Percentiles rank a stretch among this genome's conserved stretches.
Conservation (phyloP, 2,113 vertebrate species). For the Gymnogyps californianus region DNA sequence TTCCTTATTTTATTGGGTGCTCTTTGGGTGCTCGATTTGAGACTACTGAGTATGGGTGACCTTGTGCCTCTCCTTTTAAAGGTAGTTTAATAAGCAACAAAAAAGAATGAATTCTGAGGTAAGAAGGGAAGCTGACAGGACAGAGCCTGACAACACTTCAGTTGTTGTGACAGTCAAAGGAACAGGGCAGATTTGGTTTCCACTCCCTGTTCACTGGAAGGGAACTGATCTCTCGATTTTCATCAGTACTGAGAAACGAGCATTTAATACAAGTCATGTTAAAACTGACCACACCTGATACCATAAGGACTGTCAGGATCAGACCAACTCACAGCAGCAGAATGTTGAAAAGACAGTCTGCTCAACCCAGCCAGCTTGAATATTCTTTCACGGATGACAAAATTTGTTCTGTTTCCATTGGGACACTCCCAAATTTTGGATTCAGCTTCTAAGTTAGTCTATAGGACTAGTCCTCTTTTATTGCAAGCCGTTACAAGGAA, state of each 20-base stretch:
- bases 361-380: background rate
- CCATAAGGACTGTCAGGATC: background rate
- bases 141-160: background rate
- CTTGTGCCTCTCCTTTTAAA: background rate
- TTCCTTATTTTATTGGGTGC: too few species aligned
- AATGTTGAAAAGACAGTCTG: background rate
- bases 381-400: background rate
- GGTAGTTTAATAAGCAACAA: background rate
- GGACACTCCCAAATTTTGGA: background rate
- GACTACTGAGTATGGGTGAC: background rate
- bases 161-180: background rate
- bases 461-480: background rate
- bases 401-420: background rate
- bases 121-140: background rate
- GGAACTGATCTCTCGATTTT: background rate
- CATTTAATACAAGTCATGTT: background rate
- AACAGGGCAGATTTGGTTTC: background rate
- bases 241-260: background rate
- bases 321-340: background rate
- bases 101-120: background rate
- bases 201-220: background rate
- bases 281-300: background rate
- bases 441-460: slow-evolving; percentile 41
- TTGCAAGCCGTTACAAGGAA: slow-evolving; percentile 39
- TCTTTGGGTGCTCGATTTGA: background rate